A percentile compares a stretch with the other conserved stretches of the same genome.
These are phyloP conservation scores for Rugalucina vietnamica DNA, from an alignment of 2,888 invertebrate species.

Conservation along the genomic window DNA sequence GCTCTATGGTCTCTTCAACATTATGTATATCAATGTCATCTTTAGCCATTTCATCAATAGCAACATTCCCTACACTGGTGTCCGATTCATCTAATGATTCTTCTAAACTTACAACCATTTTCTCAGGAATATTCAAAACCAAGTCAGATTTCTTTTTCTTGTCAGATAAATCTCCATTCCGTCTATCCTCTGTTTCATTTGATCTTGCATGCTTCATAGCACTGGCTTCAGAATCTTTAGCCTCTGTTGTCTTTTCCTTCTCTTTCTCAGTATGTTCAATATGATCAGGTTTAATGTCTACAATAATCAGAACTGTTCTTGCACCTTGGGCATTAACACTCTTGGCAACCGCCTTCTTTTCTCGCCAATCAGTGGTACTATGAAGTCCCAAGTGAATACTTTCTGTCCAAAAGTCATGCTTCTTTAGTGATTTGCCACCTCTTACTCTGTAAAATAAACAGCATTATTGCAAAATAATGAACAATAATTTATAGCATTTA, in stretches of 20 bases:
- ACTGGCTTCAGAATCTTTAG: too few species aligned
- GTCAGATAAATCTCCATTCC: too few species aligned
- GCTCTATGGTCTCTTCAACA: neutral
- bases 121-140: neutral
- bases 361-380: neutral
- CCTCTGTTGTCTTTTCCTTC: too few species aligned
- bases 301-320: neutral
- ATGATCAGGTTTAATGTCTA: neutral
- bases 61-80: neutral
- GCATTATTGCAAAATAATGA: too few species aligned
- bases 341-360: neutral
- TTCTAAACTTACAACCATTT: neutral
- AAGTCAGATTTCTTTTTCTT: neutral
- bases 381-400: neutral
- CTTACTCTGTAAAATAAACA: too few species aligned
- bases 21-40: neutral
- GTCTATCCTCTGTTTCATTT: too few species aligned
- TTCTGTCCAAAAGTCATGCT: too few species aligned
- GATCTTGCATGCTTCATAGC: too few species aligned
- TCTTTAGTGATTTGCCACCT: too few species aligned
- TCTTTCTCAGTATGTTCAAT: too few species aligned
- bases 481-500: too few species aligned
- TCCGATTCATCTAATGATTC: neutral
- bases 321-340: neutral
- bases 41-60: neutral